Evolutionary conservation across 1,140 invertebrate species (phyloP), one percentile per base, ranked within the genome.

Genomic region (Caerostris darwini): DNA sequence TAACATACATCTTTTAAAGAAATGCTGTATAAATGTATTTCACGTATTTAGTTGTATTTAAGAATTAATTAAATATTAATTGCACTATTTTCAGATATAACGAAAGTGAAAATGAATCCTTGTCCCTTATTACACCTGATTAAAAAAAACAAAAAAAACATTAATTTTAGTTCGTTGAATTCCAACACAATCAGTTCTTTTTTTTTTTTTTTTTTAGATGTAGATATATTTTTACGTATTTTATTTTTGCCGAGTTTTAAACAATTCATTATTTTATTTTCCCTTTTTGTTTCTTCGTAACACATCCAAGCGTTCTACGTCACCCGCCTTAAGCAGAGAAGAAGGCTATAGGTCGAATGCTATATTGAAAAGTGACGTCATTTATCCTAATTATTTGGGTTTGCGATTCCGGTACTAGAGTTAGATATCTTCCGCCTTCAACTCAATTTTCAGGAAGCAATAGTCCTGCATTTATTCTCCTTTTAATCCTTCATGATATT

Each of bases 311-410:
- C 61, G 71, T 71, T 50, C 6, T 92, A 93, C 92, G 92, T 93
- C 92, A 93, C 59, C 90, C 17, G 53, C 81, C 50, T 8, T 12
- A 14, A 61, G 54, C 71, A 77, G 12, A 34, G 19, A 86, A 87
- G 83, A 71, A 87, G 19, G 92, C 92, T 59, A 94, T 94, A 94
- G 92, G 92, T 94, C 64, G 86, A 64, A 14, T 87, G 53, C 92
- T 94, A 94, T 88, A 88, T 88, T 94, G 14, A 94, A 81, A 7
- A 17, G 92, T 94, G 92, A 94, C 92, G 92, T 94, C 92, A 94
- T 54, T 54, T 54, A 57, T 94, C 85, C 86, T 89, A 91, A 77
- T 81, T 91, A 81, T 82, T 57, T 59, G 58, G 90, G 19, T 71
- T 53, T 81, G 53, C 90, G 10, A 57, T 91, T 81, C 90, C 56